Evolutionary conservation across 2,888 invertebrate species (phyloP), one percentile per base, ranked within the genome.

Genomic region (Carcina quercana): DNA sequence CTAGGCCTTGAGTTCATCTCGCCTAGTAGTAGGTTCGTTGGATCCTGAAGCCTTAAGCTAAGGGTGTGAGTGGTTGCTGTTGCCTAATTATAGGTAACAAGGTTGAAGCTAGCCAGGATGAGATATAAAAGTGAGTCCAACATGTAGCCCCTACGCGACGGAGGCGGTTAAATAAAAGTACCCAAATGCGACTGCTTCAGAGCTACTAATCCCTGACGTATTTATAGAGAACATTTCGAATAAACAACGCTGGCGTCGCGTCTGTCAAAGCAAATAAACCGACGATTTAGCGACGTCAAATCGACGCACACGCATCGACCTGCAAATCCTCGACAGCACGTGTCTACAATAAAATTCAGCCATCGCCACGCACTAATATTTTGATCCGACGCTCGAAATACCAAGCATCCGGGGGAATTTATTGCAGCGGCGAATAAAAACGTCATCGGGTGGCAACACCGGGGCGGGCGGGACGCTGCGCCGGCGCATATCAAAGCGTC

Each of bases 361-460:
- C 51, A 44, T 53, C 57, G 51, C 51, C 50, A 43, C 52, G 45
- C 45, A 52, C 52, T 57, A 65, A 73, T 64, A 71, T 70, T 71
- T 70, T 65, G 68, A 73, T 72, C 58, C 55, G 47, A 35, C 47
- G 53, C 63, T 64, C 53, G 45, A 69, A 70, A 67, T 67, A 68
- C 55, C 48, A 48, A 38, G 59, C 70, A 70, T 73, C 73, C 76
- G 73, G 62, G 57, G 53, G 45, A 65, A 75, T 78, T 75, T 76
- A 79, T 67, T 54, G 55, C 47, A 28, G 53, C 47, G 35, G 48
- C 49, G 57, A 60, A 63, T 79, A 75, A 80, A 78, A 68, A 69
- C 61, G 66, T 78, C 79, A 71, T 47, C 78, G 67, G n/a, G 45
- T 48, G 61, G 60, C 58, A 58, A 51, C 57, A 59, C 53, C 45